Base-by-base conservation (phyloP, 2,797 vertebrate species). In the Anguilla marmorata region DNA sequence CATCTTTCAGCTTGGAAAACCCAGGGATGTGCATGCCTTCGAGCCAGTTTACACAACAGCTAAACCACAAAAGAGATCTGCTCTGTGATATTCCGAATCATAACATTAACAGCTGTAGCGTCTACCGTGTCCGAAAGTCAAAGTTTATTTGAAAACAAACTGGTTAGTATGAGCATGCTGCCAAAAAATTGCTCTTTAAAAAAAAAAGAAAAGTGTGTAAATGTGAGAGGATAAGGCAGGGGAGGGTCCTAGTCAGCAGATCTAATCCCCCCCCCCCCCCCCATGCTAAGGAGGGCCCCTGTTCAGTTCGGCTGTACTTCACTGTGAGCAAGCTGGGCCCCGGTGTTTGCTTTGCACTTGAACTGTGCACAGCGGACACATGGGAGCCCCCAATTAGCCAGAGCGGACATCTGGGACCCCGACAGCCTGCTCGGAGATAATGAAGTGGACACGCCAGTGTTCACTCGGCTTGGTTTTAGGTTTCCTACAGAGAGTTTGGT, bases 321-420 rank as follows among this genome's bases (percentile, higher is more conserved):
- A 94, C 89, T 90, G 91, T 92, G 92, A 93, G 93, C 93, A 92
- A 88, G 30, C 93, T 92, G 94, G 95, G 94, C 94, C 94, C 93
- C 88, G 91, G 88, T 94, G 91, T 95, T 95, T 95, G 93, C 94
- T 94, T 91, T 93, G 94, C 91, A 92, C 92, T 92, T 66, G 89
- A 94, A 89, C 91, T 91, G 92, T 94, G 93, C 90, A 93, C 91
- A 88, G 79, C 87, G 91, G 91, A 90, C 90, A 88, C 91, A 91
- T 6, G 63, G 90, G 88, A 89, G 89, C 87, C 90, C 45, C 24
- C 21, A 7, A 82, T 82, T 50, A 82, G 79, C 24, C 79, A 82
- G 11, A 48, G 45, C 14, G 33, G 74, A 76, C 74, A 76, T 76
- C 37, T 76, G 74, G 74, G 74, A 41, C 33, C 74, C 33, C 19